A percentile compares a stretch with the other conserved stretches of the same genome.
Conservation (phyloP, 2,797 vertebrate species). For the Sardinella longiceps region DNA sequence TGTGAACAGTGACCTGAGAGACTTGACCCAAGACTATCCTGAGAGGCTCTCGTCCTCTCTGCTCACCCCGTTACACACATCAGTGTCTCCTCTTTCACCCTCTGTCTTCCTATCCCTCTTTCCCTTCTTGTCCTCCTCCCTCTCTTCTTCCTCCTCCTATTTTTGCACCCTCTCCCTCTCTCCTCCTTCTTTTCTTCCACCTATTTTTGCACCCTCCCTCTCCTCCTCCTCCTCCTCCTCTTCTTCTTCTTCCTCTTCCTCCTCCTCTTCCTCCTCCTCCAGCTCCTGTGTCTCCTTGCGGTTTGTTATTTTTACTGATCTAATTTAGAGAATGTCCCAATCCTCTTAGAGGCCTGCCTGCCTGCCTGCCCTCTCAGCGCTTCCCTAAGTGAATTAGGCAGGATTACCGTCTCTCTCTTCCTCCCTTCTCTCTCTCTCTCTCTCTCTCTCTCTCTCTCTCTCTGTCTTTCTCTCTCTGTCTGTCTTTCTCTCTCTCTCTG, state of each 20-base stretch:
- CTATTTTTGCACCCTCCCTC: background rate
- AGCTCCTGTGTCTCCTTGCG: conserved; percentile 68
- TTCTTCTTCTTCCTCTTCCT: conserved; percentile 12
- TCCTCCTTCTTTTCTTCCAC: background rate
- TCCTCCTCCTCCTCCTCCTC: background rate
- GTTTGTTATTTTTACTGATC: conserved; percentile 83
- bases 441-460: conserved; percentile 32
- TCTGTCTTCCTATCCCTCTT: background rate
- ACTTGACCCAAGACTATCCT: background rate
- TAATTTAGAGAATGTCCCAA: conserved; percentile 90
- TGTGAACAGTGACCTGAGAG: background rate
- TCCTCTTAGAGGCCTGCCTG: conserved; percentile 86
- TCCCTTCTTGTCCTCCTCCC: background rate
- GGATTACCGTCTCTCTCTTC: conserved; percentile 76
- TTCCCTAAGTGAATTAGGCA: conserved; percentile 83
- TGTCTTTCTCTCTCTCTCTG: too few species aligned
- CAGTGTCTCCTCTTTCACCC: background rate
- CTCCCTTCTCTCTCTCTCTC: conserved; percentile 48
- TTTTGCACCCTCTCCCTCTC: conserved; percentile 15
- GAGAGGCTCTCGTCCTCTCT: too few species aligned
- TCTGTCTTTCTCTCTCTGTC: too few species aligned
- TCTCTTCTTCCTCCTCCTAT: background rate
- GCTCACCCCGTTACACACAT: background rate
- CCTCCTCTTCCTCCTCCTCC: conserved; percentile 39
- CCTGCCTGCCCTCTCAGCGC: conserved; percentile 81